A percentile compares a stretch with the other conserved stretches of the same genome.
These are phyloP conservation scores for Heteronetta atricapilla DNA, from an alignment of 2,113 vertebrate species.

Conservation along the genomic window DNA sequence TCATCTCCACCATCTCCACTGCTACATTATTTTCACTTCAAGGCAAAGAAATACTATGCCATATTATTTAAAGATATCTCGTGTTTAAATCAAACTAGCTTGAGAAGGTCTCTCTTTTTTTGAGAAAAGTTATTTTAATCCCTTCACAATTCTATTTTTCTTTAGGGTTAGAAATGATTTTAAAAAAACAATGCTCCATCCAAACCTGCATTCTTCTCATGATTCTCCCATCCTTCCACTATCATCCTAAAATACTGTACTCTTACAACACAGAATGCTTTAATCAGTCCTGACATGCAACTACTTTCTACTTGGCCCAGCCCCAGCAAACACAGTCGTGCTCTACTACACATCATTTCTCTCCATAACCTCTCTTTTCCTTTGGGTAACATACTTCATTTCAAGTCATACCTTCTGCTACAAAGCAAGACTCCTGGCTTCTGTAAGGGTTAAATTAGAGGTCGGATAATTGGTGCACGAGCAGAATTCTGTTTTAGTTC, in stretches of 20 bases:
- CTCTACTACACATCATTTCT: conserved; percentile 54
- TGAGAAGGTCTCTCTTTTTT: not conserved
- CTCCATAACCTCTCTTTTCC: conserved; percentile 46
- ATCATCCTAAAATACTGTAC: conserved; percentile 55
- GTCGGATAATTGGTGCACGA: not conserved
- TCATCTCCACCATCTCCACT: not conserved
- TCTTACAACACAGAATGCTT: conserved; percentile 59
- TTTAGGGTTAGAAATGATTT: conserved; percentile 55
- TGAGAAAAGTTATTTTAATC: not conserved
- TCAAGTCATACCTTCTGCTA: conserved; percentile 4
- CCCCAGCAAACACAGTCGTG: conserved; percentile 52
- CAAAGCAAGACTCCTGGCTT: not conserved
- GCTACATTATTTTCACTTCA: not conserved
- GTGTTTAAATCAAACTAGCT: not conserved
- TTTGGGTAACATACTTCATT: conserved; percentile 57
- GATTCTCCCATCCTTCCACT: conserved; percentile 62
- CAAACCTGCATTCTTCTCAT: conserved; percentile 61
- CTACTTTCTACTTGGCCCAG: conserved; percentile 61
- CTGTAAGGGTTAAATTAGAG: conserved; percentile 22
- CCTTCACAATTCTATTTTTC: conserved; percentile 14
- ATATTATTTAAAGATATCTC: not conserved
- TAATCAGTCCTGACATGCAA: conserved; percentile 69
- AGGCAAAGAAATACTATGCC: not conserved
- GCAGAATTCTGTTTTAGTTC: not conserved
- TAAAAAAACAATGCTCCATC: conserved; percentile 63